phyloP scores from a whole-genome alignment of 2,888 invertebrate species.

The Nemurella pictetii region DNA sequence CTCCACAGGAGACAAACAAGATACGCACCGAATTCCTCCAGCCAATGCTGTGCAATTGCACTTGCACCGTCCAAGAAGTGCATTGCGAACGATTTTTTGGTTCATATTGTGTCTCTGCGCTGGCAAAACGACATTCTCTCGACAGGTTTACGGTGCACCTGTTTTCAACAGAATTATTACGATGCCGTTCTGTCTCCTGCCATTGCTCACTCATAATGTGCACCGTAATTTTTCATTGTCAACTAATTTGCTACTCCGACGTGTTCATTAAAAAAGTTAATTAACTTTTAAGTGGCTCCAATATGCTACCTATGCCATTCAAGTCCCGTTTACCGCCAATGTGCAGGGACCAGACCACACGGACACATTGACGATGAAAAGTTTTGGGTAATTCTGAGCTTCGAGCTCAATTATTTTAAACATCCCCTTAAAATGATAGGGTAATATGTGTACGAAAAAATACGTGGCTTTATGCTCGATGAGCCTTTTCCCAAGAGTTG shows the following conservation, averaged over 20 bases:
- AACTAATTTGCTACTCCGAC: conserved; percentile 6
- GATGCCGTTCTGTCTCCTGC: not conserved
- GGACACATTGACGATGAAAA: not conserved
- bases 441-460: not conserved
- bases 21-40: not conserved
- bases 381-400: not conserved
- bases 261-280: conserved; percentile 19
- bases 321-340: not conserved
- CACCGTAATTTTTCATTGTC: conserved; percentile 17
- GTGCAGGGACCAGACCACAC: not conserved
- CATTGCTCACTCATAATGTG: conserved; percentile 13
- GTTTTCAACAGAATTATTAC: not conserved
- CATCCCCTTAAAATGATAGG: conserved; percentile 8
- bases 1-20: not conserved
- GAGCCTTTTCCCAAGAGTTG: not conserved
- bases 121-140: conserved; percentile 5
- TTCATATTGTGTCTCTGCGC: not conserved
- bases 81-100: not conserved
- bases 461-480: not conserved
- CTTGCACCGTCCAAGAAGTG: not conserved
- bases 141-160: conserved; percentile 1
- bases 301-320: not conserved
- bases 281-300: conserved; percentile 6
- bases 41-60: not conserved
- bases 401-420: conserved; percentile 22